Conservation (phyloP, 1,140 invertebrate genomes). For the Cecropterus lyciades region DNA sequence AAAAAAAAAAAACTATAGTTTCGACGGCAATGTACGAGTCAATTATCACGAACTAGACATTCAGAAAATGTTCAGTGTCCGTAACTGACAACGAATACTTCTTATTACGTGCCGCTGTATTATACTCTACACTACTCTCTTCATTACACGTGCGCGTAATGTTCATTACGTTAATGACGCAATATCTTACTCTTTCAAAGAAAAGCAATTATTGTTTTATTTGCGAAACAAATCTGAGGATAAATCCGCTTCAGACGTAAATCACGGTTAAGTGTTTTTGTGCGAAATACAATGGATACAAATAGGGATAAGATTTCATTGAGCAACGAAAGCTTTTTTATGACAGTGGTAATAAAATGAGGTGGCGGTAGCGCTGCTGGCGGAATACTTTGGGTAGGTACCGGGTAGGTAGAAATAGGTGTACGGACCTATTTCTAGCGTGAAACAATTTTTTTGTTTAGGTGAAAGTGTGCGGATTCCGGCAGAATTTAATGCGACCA, state of each 20-base stretch:
- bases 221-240: background rate
- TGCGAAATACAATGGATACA: background rate
- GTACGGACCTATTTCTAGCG: too few species aligned
- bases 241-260: constrained; percentile 17
- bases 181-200: constrained; percentile 14
- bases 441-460: too few species aligned
- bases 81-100: constrained; percentile 7
- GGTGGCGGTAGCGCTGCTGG: too few species aligned
- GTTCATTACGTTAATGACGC: constrained; percentile 18
- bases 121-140: constrained; percentile 11
- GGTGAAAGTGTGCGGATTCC: too few species aligned
- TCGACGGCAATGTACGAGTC: background rate
- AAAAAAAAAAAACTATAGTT: too few species aligned
- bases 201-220: constrained; percentile 21
- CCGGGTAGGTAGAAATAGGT: too few species aligned
- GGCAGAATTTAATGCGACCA: too few species aligned
- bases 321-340: too few species aligned
- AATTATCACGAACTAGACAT: constrained; percentile 17
- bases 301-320: background rate
- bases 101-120: constrained; percentile 8
- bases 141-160: constrained; percentile 4
- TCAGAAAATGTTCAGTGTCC: background rate
- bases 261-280: background rate
- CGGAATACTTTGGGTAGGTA: too few species aligned
- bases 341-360: too few species aligned